Conservation (phyloP, 2,797 vertebrate genomes). For the Cossypha caffra region DNA sequence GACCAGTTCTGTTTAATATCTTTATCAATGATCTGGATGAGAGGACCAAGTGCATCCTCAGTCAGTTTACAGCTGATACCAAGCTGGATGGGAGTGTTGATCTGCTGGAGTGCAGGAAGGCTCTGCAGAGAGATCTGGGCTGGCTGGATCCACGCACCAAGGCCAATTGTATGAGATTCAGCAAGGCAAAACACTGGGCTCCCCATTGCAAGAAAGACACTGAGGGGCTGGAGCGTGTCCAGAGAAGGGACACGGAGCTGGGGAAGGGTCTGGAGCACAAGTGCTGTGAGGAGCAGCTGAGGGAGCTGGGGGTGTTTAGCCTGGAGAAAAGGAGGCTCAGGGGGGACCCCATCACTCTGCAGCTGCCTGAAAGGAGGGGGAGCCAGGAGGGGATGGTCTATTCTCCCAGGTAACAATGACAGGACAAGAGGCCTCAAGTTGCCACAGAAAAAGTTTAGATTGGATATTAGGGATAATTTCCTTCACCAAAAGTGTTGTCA, state of each 20-base stretch:
- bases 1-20: background rate
- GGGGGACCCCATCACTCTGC: fast-evolving
- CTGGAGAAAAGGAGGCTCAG: background rate
- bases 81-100: background rate
- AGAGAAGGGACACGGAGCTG: background rate
- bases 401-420: background rate
- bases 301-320: background rate
- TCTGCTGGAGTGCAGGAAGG: background rate
- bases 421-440: background rate
- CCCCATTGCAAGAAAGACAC: background rate
- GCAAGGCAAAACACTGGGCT: fast-evolving
- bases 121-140: background rate
- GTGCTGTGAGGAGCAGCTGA: background rate
- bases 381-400: fast-evolving
- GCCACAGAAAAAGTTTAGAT: background rate
- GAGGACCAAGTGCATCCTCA: background rate
- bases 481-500: background rate
- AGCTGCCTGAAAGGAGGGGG: fast-evolving
- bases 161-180: fast-evolving
- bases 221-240: background rate
- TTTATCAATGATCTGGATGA: background rate
- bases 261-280: background rate
- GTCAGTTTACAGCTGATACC: background rate
- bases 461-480: background rate
- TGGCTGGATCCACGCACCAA: background rate